Base-by-base conservation (phyloP, 2,888 invertebrate genomes). In the Cylindroiulus punctatus region DNA sequence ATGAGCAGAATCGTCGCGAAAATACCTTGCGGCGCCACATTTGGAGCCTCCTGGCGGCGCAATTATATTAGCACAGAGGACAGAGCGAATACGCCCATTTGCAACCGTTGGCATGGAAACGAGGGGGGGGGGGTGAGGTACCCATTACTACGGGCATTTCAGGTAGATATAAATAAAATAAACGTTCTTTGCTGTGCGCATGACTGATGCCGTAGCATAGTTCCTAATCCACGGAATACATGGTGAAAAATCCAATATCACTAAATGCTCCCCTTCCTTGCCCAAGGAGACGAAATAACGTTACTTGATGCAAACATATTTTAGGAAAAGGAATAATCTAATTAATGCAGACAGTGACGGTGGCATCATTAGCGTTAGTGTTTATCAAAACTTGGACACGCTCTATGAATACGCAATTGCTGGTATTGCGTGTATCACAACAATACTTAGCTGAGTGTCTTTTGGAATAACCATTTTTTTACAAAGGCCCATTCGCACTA, bases 11-110 rank as follows among this genome's bases (percentile, higher is more conserved):
- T 76, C 76, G 76, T 76, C 76, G 32, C 32, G 26, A 76, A 76
- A 76, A 76, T 76, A 76, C 76, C 76, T 76, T 76, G 76, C 12
- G 76, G 76, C 76, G 76, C 76, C 76, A 76, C 76, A 76, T 76
- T 76, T 30, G 76, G 30, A 76, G 76, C 76, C 76, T 76, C 76
- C 76, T 32, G 76, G 76, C 76, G 76, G 76, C 76, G 76, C 76
- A 76, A 76, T 76, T 76, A 76, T 76, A 76, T 76, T 76, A 76
- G 76, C 76, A 30, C 76, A 32, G 76, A 76, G 76, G 76, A 76
- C 17, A 30, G 76, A 76, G 30, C 30, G 76, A 76, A 76, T 76
- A 76, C 76, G 76, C 76, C 76, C 76, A 76, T 76, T 76, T 76
- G 76, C 76, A 76, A 76, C 30, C 30, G 76, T 76, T 76, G 76